Evolutionary conservation across 2,113 vertebrate genomes (phyloP).

Genomic region (Cryptomyrus ogoouensis): DNA sequence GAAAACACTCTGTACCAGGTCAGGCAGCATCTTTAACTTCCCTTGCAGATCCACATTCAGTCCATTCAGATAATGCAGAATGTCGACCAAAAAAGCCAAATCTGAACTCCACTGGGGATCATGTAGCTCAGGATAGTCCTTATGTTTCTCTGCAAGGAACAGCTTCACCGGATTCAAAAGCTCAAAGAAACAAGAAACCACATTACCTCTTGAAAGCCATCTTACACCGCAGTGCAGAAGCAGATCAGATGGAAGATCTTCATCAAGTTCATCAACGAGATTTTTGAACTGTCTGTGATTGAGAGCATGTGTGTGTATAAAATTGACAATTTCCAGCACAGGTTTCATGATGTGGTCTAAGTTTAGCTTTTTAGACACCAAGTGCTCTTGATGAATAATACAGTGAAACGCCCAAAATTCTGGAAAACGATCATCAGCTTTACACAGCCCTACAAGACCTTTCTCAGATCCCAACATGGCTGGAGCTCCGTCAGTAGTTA

Average conservation of each 20-base stretch:
- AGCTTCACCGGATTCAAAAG: conserved; percentile 31
- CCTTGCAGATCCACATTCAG: conserved; percentile 35
- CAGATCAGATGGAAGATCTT: conserved; percentile 29
- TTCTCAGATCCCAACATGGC: neutral
- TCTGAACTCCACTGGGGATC: conserved; percentile 34
- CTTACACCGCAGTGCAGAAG: conserved; percentile 27
- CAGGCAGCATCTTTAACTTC: conserved; percentile 36
- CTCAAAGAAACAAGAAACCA: conserved; percentile 30
- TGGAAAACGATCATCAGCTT: too few species aligned
- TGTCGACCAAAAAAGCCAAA: conserved; percentile 23
- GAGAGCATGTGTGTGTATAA: conserved; percentile 24
- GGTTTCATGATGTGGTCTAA: conserved; percentile 34
- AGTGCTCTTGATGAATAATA: too few species aligned
- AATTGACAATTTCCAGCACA: too few species aligned
- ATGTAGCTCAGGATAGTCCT: conserved; percentile 22
- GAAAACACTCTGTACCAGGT: conserved; percentile 31
- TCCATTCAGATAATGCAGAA: conserved; percentile 29
- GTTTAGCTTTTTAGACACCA: conserved; percentile 21
- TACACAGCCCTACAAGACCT: conserved; percentile 28
- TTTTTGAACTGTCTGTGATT: neutral
- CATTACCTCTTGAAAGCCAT: conserved; percentile 35
- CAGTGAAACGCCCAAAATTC: too few species aligned
- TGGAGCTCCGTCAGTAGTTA: too few species aligned
- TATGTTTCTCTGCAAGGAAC: conserved; percentile 34
- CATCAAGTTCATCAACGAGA: conserved; percentile 29